Evolutionary conservation across 1,140 invertebrate species (phyloP), one percentile per base, ranked within the genome.

Genomic region (Homarus americanus): DNA sequence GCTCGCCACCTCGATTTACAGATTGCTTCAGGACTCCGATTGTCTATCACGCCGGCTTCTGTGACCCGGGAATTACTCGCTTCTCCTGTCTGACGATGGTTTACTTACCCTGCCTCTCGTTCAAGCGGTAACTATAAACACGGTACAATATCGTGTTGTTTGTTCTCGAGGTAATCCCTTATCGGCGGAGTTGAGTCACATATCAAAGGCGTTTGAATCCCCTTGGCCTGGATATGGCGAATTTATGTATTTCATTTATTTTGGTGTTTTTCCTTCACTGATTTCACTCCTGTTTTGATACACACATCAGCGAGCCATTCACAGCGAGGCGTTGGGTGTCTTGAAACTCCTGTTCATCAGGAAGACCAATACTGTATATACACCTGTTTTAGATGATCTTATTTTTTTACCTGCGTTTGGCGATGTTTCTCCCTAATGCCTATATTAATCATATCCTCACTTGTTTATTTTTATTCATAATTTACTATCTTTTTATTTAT

Each of bases 1-100:
- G 44, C 63, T 15, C 36, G 49, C 38, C 79, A 41, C 49, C 41
- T 58, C 79, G 79, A 82, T 58, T 53, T 86, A 73, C 83, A 36
- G 83, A 75, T 86, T 75, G 41, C 72, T 41, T 49, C 40, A 80
- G 24, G 40, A 12, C 53, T 4, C 78, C 41, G 78, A 80, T 80
- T 41, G 17, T 32, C 38, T 49, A 38, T 36, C 38, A 32, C n/a
- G 40, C 15, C n/a, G 41, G 63, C 63, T 69, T 69, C n/a, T 69
- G n/a, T 9, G n/a, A 28, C 28, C 24, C 9, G 9, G 32, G n/a
- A 28, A 69, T 28, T 17, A 69, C 32, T 32, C 28, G 4, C 2
- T 4, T 34, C 72, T 75, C 7, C n/a, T 75, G 66, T 17, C 7
- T 32, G 36, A 76, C 73, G 73, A 76, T 40, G 20, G 36, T 44